Base-by-base conservation (phyloP, 2,888 invertebrate genomes). In the Gymnosoma rotundatum region DNA sequence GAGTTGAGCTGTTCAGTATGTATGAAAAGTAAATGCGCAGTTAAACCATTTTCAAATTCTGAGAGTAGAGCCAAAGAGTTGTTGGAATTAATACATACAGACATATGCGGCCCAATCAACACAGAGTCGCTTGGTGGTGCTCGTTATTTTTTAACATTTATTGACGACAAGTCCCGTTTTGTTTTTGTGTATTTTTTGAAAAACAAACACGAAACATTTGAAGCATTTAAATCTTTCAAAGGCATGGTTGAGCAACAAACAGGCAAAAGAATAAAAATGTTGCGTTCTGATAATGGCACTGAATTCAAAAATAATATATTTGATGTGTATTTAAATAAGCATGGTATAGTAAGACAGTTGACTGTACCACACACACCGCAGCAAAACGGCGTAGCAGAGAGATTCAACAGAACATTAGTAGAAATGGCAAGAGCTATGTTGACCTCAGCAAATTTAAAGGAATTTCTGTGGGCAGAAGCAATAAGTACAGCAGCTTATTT, bases 361-460 rank as follows among this genome's bases (percentile, higher is more conserved):
- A 85, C 66, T 6, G 63, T 70, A 9, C 74, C 78, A 20, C 73
- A 86, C 42, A 87, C 84, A 52, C 86, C 86, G 1, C 86, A 86
- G 25, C 86, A 86, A 45, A 87, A 86, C 21, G 83, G 87, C 1
- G 76, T 86, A 14, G 86, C 87, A 1, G 85, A 87, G 82, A 54
- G 60, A 52, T 18, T 83, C 54, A 20, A 78, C 18, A 50, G 61
- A 8, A 69, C 76, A 2, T n/a, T 82, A 16, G 58, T 89, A 16
- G 88, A 89, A 64, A 86, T 87, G 76, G 88, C 89, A 2, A 85
- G 89, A 25, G 79, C 87, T 14, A 88, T 90, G 87, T 56, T 91
- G 14, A 50, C 86, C 1, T 72, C 87, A 32, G 60, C 87, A 32
- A 82, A 75, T 7, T 36, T 89, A 16, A 87, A 42, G 87, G 90